These are phyloP conservation scores for Ennomos quercinarius DNA, from an alignment of 2,888 invertebrate genomes.

Conservation along the genomic window DNA sequence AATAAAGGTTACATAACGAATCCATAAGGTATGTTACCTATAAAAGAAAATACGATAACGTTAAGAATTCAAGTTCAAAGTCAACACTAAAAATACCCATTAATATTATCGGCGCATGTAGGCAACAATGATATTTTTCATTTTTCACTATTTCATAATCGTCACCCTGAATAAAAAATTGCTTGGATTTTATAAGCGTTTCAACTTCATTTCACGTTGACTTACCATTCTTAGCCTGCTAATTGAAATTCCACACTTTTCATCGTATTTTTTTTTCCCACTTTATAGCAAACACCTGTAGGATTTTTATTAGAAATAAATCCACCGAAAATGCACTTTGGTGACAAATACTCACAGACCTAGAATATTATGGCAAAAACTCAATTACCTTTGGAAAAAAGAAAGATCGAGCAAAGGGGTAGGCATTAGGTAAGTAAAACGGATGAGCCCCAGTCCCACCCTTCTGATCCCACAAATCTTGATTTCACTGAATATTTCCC, in stretches of 20 bases:
- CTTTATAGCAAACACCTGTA: too few species aligned
- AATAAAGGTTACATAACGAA: slow-evolving; percentile 18
- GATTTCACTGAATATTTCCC: too few species aligned
- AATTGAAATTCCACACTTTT: slow-evolving; percentile 5
- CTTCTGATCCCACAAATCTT: too few species aligned
- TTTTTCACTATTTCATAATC: slow-evolving; percentile 14
- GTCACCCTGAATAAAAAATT: slow-evolving; percentile 8
- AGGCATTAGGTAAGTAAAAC: too few species aligned
- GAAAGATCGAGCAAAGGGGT: too few species aligned
- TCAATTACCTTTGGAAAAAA: too few species aligned
- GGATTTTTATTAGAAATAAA: too few species aligned
- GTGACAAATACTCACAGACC: too few species aligned
- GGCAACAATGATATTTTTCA: slow-evolving; percentile 29
- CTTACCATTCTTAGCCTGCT: slow-evolving; percentile 6
- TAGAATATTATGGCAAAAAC: too few species aligned
- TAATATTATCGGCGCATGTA: slow-evolving; percentile 41
- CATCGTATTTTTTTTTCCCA: too few species aligned
- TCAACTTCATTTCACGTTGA: slow-evolving; percentile 5
- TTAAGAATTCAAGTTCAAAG: slow-evolving; percentile 51
- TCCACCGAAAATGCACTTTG: too few species aligned
- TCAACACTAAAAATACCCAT: slow-evolving; percentile 47
- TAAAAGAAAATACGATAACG: slow-evolving; percentile 29
- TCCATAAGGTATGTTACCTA: slow-evolving; percentile 11
- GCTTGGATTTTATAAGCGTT: slow-evolving; percentile 4
- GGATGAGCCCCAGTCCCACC: too few species aligned